These are phyloP conservation scores for Orcinus orca DNA, from an alignment of 2,113 vertebrate genomes.

Conservation along the genomic window DNA sequence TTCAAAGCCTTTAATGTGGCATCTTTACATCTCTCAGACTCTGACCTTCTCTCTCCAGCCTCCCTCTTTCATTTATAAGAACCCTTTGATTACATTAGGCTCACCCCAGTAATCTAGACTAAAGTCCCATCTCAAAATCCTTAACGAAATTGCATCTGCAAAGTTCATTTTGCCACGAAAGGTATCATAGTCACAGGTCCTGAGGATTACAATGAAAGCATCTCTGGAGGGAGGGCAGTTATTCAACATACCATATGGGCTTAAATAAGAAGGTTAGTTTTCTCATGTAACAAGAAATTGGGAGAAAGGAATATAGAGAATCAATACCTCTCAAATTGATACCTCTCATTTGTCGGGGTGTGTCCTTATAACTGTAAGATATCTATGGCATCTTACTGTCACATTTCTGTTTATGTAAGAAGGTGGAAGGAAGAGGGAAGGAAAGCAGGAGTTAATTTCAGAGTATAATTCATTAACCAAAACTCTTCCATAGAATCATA, in stretches of 20 bases:
- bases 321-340: not conserved
- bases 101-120: not conserved
- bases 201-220: not conserved
- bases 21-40: not conserved
- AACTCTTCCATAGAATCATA: not conserved
- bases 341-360: not conserved
- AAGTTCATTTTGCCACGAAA: not conserved
- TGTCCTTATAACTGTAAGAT: not conserved
- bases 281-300: not conserved
- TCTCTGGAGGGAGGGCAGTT: not conserved
- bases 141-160: not conserved
- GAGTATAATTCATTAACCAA: not conserved
- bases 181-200: not conserved
- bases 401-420: not conserved
- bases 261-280: not conserved
- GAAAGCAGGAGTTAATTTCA: not conserved
- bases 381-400: not conserved
- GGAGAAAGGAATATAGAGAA: not conserved
- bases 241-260: not conserved
- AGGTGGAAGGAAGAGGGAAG: not conserved
- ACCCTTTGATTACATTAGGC: not conserved
- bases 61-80: not conserved
- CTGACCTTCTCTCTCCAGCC: not conserved
- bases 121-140: not conserved
- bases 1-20: not conserved